phyloP scores from a whole-genome alignment of 2,888 invertebrate species.

The Sinhomidia bicolor region DNA sequence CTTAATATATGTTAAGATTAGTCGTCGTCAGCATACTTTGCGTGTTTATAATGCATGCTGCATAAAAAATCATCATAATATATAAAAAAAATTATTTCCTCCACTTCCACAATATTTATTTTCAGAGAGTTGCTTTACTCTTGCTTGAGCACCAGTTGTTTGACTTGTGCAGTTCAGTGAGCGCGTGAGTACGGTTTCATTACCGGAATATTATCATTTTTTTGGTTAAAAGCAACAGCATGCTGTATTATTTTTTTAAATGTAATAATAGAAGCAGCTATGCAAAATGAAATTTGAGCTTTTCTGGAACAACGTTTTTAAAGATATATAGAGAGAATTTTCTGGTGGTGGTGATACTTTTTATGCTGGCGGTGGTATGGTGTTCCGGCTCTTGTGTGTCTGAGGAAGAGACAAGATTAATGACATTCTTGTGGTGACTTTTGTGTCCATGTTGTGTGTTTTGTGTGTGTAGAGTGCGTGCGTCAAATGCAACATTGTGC shows the following conservation, averaged over 20 bases:
- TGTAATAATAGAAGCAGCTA: neutral
- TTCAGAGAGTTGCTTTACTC: neutral
- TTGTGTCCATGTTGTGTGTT: conserved; percentile 32
- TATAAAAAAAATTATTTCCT: neutral
- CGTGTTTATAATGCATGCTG: neutral
- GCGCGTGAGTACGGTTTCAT: conserved; percentile 38
- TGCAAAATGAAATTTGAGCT: neutral
- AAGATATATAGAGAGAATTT: neutral
- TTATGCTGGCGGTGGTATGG: neutral
- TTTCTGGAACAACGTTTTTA: neutral
- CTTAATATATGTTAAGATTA: neutral
- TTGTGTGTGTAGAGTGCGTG: neutral
- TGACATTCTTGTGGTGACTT: conserved; percentile 55
- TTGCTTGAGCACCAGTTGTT: neutral
- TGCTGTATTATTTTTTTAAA: neutral
- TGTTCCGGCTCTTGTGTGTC: neutral
- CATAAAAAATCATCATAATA: neutral
- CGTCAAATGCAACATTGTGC: neutral
- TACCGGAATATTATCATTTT: neutral
- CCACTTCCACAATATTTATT: neutral
- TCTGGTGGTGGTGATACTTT: no score
- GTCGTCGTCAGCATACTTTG: no score
- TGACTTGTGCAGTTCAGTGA: neutral
- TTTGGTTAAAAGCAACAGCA: neutral
- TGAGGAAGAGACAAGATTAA: conserved; percentile 56